These are phyloP conservation scores for Dysmachus trigonus DNA, from an alignment of 2,888 invertebrate species.

Conservation along the genomic window DNA sequence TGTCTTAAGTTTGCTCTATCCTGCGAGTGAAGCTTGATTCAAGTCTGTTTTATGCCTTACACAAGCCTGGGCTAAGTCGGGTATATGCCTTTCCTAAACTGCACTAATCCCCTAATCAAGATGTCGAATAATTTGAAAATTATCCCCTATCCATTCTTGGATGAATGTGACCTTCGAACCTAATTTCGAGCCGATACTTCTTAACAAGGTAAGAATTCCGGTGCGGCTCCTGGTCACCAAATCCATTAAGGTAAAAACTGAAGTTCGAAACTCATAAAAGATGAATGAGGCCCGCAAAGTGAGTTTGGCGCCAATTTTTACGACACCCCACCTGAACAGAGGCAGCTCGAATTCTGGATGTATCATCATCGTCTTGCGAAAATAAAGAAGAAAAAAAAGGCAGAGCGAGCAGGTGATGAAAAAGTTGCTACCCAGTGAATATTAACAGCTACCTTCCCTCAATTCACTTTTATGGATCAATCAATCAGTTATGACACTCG, in stretches of 20 bases:
- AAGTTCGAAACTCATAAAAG: neutral
- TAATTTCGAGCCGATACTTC: neutral
- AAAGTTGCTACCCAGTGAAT: slow-evolving; percentile 27
- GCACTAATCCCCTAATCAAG: neutral
- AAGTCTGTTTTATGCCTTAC: too few relatives aligned
- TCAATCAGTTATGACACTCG: slow-evolving; percentile 39
- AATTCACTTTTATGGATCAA: slow-evolving; percentile 23
- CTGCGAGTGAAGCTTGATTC: too few relatives aligned
- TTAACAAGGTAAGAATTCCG: neutral
- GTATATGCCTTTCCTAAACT: too few relatives aligned
- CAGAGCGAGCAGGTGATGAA: neutral
- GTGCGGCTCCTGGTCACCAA: neutral
- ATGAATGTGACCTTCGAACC: neutral
- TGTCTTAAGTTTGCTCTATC: too few relatives aligned
- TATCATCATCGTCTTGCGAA: neutral
- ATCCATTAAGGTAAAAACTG: neutral
- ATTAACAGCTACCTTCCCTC: slow-evolving; percentile 21
- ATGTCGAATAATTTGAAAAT: neutral
- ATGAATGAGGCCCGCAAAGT: neutral
- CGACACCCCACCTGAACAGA: neutral
- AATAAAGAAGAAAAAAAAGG: neutral
- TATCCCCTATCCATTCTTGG: neutral
- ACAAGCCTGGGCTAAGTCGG: too few relatives aligned
- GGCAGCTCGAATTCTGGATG: neutral
- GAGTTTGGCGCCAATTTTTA: neutral